Base-by-base conservation (phyloP, 2,113 vertebrate genomes). In the Chaetura pelagica region DNA sequence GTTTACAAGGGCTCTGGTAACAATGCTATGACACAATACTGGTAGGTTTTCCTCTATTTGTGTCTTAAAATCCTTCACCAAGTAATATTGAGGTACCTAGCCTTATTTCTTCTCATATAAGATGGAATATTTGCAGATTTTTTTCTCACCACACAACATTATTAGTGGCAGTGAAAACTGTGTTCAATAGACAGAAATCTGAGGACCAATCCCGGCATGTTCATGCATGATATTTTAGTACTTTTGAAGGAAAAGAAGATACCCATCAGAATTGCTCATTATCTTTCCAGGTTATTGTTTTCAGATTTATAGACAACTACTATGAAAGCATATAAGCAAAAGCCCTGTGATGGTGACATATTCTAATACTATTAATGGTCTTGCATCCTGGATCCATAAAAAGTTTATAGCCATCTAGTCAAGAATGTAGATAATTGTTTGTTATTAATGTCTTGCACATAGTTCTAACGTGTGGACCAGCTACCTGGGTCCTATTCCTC, bases 1-100 rank as follows among this genome's bases (percentile, higher is more conserved):
- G 87, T 94, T 94, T 93, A 91, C 17, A 72, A 78, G 58, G 30
- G 12, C 40, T 89, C 58, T 66, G 17, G 57, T 84, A 89, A 89
- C 90, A 94, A 67, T 59, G 19, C 22, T 48, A 15, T 89, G 64
- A 86, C 44, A 67, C 12, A 87, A 55, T 13, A 30, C 51, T 48
- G 14, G 40, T 48, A 48, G 29, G 44, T 82, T 94, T 94, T 87
- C 61, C 52, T 40, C 21, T 84, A 5, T 72, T 82, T 58, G 27
- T 72, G 51, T 61, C 74, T 84, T 78, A 82, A 87, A 82, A 57
- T 42, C 49, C 91, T 89, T 93, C 74, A 75, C 15, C 34, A 76
- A 76, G 30, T 57, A 38, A 63, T 44, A 81, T 4, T 55, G 38
- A 91, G n/a, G n/a, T 30, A 72, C 18, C 3, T 18, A 49, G 7